A percentile compares a stretch with the other conserved stretches of the same genome.
Conservation (phyloP, 37 sponge, comb jelly and placozoan genomes). For the Petrosia ficiformis region DNA sequence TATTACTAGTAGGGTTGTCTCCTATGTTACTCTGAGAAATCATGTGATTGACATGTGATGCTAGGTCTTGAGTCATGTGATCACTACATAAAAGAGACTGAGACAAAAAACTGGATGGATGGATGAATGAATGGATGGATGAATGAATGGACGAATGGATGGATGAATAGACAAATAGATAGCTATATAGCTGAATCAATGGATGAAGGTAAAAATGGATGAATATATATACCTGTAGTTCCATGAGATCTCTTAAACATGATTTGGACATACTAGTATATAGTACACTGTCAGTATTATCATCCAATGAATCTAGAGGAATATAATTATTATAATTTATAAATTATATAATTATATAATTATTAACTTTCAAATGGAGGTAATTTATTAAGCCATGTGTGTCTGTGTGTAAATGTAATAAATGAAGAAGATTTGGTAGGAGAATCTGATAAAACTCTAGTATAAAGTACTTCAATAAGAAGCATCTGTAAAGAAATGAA, state of each 20-base stretch:
- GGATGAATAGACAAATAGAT: no score
- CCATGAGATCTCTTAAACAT: conserved; percentile 22
- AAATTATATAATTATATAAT: background rate
- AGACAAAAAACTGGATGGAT: no score
- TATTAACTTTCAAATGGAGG: conserved; percentile 4
- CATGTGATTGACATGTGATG: background rate
- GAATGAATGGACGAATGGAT: no score
- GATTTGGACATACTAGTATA: background rate
- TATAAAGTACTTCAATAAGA: background rate
- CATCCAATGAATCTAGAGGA: background rate
- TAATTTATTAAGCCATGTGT: background rate
- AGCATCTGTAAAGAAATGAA: background rate
- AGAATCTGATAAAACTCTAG: background rate
- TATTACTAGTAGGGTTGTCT: background rate
- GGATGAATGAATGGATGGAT: no score
- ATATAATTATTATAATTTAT: background rate
- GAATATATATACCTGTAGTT: conserved; percentile 21
- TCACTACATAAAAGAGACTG: conserved; percentile 33
- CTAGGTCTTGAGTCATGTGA: conserved; percentile 19
- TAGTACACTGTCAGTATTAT: background rate
- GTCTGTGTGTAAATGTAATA: background rate
- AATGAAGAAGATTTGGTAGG: background rate
- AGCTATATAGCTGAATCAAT: no score
- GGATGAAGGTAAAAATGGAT: no score
- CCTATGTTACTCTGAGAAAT: background rate